Conservation (phyloP, 1,140 invertebrate species). For the Drosophila lowei region DNA sequence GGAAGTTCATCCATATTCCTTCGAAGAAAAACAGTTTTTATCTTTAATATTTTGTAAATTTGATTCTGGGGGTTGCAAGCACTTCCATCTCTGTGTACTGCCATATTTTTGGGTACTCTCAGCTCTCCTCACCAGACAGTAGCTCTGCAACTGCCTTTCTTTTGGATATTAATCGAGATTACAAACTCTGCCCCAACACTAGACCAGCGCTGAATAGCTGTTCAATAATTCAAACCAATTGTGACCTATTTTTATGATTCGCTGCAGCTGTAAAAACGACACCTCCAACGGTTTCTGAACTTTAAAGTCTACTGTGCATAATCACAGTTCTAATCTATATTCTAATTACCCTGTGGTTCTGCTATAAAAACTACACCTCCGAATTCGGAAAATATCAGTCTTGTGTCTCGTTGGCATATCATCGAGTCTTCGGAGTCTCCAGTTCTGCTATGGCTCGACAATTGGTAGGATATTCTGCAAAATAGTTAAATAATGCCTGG, state of each 20-base stretch:
- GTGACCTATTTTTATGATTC: conserved; percentile 9
- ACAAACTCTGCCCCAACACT: not conserved
- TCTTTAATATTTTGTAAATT: not conserved
- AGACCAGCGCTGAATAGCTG: no score
- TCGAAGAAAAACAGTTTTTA: conserved; percentile 7
- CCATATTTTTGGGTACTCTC: no score
- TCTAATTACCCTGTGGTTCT: conserved; percentile 18
- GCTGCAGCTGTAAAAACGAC: conserved; percentile 2
- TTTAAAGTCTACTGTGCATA: conserved; percentile 6
- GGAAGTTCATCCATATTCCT: conserved; percentile 11
- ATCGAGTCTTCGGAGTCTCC: not conserved
- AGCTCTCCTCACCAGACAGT: no score
- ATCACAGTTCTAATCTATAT: conserved; percentile 28
- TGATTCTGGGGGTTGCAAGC: not conserved
- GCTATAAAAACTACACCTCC: conserved; percentile 46
- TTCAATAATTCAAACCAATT: not conserved
- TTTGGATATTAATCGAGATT: no score
- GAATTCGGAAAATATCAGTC: conserved; percentile 20
- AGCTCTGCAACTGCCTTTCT: no score
- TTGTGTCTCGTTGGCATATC: not conserved
- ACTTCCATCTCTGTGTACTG: no score
- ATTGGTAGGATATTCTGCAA: conserved; percentile 10
- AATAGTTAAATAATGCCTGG: no score
- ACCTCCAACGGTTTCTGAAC: conserved; percentile 21
- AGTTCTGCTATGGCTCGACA: conserved; percentile 22